Evolutionary conservation across 2,113 vertebrate genomes (phyloP), one percentile per base, ranked within the genome.

Genomic region (Oryzias curvinotus): DNA sequence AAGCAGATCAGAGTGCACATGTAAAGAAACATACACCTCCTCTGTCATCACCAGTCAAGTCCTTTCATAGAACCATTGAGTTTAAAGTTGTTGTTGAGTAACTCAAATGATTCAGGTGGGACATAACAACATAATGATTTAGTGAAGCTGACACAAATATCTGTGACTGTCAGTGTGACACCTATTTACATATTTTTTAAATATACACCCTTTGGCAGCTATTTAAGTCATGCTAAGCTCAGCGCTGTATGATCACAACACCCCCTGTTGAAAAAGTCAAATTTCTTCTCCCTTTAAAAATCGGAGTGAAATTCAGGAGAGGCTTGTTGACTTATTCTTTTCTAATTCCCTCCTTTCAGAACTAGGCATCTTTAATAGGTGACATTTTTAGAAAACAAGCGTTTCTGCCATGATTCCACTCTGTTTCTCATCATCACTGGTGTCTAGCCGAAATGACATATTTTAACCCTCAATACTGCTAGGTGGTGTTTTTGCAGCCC

Each of bases 141-240:
- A 53, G 50, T 18, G 58, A 62, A 58, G 43, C 19, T 62, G 36
- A 54, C 62, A 41, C n/a, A 75, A 63, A 68, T 50, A 44, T 59
- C 58, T 42, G 19, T 49, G 12, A 42, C 45, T 50, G 44, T 49
- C 49, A n/a, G 47, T 18, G n/a, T n/a, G 47, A 43, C 28, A 56
- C 59, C 26, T 19, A 65, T 63, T 26, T 19, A 49, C 4, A 70
- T 51, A 30, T 50, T 64, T 45, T 46, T 45, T 0, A 43, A 44
- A 23, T 52, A 42, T 47, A 23, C 13, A 16, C 3, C 23, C 42
- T 52, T 16, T 52, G 60, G 14, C 12, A 19, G 5, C 14, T 26
- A 50, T 28, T n/a, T 14, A 23, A 42, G 7, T 42, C 13, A 52
- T 14, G n/a, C 15, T 21, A 5, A 36, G 30, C 43, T 3, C 23